Conservation (phyloP, 2,888 invertebrate genomes). For the Limnephilus rhombicus region DNA sequence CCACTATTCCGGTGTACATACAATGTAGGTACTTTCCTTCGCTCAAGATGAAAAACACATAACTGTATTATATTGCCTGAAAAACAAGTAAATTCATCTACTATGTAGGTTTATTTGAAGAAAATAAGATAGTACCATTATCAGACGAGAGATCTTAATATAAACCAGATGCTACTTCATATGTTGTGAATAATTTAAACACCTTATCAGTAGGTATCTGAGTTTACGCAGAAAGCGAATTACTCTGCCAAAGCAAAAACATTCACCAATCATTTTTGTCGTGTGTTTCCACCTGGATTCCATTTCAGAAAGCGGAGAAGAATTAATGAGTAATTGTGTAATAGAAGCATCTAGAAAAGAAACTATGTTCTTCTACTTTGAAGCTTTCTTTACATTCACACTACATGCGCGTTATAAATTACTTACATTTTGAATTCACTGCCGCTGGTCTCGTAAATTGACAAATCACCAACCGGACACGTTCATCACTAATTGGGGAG, state of each 20-base stretch:
- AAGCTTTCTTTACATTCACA: neutral
- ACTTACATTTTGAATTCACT: constrained; percentile 36
- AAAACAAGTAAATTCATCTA: neutral
- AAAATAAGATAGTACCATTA: neutral
- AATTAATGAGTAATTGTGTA: neutral
- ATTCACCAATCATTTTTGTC: neutral
- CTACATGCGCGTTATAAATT: constrained; percentile 20
- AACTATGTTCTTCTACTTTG: neutral
- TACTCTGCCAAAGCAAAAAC: neutral
- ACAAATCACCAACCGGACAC: constrained; percentile 5
- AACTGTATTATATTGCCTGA: neutral
- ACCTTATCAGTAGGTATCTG: neutral
- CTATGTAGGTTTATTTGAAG: neutral
- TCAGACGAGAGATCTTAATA: neutral
- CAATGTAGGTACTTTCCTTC: neutral
- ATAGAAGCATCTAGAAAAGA: constrained; percentile 18
- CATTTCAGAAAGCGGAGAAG: neutral
- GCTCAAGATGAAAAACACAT: neutral
- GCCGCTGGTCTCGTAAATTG: constrained; percentile 9
- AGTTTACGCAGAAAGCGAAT: neutral
- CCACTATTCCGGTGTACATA: neutral
- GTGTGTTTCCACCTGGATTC: neutral
- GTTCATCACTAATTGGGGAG: constrained; percentile 3
- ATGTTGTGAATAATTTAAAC: neutral
- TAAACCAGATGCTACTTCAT: neutral